Base-by-base conservation (phyloP, 1,140 invertebrate genomes). In the Ylistrum balloti region DNA sequence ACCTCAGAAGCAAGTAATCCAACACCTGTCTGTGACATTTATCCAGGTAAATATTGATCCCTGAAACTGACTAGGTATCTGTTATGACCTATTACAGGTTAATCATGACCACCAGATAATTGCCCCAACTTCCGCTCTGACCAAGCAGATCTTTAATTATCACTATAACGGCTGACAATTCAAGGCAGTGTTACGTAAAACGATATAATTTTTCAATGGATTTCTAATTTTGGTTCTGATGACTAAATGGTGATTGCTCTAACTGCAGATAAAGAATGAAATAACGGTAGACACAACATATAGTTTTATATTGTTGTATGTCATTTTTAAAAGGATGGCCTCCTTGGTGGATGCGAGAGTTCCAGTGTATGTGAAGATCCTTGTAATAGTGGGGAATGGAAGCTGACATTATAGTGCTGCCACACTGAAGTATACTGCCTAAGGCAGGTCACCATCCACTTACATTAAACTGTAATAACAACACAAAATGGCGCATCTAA, bases 21-120 rank as follows among this genome's bases (percentile, higher is more conserved):
- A n/a, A 74, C 56, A 74, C 22, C n/a, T 74, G 28, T 74, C 56
- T 74, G n/a, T n/a, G 22, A 28, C n/a, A 74, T 74, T 74, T n/a
- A 74, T 74, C 56, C 56, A 74, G 56, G 56, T 74, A 74, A 74
- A 28, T 74, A 74, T 74, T 74, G 56, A 74, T 74, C n/a, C 5
- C 0, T 7, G 56, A 28, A 74, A n/a, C 56, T 28, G 22, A 28
- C n/a, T n/a, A 74, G 5, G 7, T 74, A 28, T n/a, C 41, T 45
- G 41, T 45, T 9, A 74, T n/a, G 56, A 28, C 22, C 22, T n/a
- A 74, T 74, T 74, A 74, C 56, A 74, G 22, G n/a, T 5, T 48
- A 17, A 74, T 28, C 22, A 22, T 28, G 56, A 74, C 56, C 56
- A 28, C n/a, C 17, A 45, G 56, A 17, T 74, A 74, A 74, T 74